Evolutionary conservation across 92 coral and sea anemone genomes (phyloP), one percentile per base, ranked within the genome.

Genomic region (Epizoanthus fatuus): DNA sequence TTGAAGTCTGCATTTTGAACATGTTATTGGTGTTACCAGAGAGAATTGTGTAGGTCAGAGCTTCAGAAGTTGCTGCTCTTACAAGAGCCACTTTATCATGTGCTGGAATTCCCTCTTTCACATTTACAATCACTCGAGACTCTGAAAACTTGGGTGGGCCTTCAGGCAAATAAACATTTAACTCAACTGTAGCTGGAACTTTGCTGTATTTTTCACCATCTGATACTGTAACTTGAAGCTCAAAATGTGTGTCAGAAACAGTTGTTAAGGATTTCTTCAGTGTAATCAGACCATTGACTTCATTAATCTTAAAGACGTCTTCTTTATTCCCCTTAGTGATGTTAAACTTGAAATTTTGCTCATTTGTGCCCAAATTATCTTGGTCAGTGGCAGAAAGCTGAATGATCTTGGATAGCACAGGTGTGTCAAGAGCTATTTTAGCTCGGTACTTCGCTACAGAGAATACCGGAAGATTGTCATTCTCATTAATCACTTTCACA

Each of bases 41-140:
- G 19, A 75, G 35, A 14, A 95, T 91, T 75, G 90, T 93, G 58
- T 97, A 97, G 4, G 91, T 90, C 22, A 97, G 86, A 12, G 96
- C 99, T 84, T 95, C 97, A 0, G 99, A 95, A 3, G 96, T 95
- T 37, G 99, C 95, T 1, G 99, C 99, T 68, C 95, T 94, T 8
- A 94, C 97, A 16, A 97, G 97, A 42, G 95, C 95, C 6, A 97
- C 98, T 59, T 93, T 91, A 49, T 89, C 86, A 83, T 88, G 81
- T 7, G 95, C 95, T 45, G 87, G 83, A 52, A 94, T 20, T 2
- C 98, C 98, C 62, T 94, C 98, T 13, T 86, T 85, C 17, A 87
- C 94, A 12, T 87, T 91, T 38, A 87, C 79, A 54, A 81, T 35
- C 42, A 94, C 95, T 12, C 93, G 96, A 6, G 93, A 81, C 37